phyloP scores from a whole-genome alignment of 2,797 vertebrate genomes.

The Acropternis orthonyx region DNA sequence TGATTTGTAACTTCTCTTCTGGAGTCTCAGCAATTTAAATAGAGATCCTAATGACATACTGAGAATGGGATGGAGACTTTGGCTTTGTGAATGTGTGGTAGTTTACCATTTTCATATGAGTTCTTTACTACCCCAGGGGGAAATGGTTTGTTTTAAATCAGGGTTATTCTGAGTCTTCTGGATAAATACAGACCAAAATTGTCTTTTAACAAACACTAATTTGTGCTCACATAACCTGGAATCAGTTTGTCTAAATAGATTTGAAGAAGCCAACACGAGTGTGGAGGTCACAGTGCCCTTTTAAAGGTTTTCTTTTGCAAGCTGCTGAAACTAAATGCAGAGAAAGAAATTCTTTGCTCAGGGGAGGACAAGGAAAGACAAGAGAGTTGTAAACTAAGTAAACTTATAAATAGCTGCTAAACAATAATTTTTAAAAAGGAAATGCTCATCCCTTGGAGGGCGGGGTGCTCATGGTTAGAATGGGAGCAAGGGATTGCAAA shows the following conservation, averaged over 20 bases:
- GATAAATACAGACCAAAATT: background rate
- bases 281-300: background rate
- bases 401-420: background rate
- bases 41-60: background rate
- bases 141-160: background rate
- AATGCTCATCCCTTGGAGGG: background rate
- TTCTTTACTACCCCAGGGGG: background rate
- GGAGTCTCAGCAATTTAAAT: background rate
- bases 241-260: background rate
- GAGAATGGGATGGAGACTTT: background rate
- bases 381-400: background rate
- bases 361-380: background rate
- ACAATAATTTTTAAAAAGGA: background rate
- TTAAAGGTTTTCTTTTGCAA: background rate
- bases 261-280: background rate
- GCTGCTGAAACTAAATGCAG: background rate
- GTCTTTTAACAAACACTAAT: background rate
- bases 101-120: accelerated
- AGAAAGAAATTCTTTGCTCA: background rate
- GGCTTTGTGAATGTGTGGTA: background rate
- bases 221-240: background rate
- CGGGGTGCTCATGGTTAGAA: background rate
- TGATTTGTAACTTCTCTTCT: background rate
- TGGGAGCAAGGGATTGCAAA: background rate
- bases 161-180: background rate